Conservation (phyloP, 1,140 invertebrate genomes). For the Apis laboriosa region DNA sequence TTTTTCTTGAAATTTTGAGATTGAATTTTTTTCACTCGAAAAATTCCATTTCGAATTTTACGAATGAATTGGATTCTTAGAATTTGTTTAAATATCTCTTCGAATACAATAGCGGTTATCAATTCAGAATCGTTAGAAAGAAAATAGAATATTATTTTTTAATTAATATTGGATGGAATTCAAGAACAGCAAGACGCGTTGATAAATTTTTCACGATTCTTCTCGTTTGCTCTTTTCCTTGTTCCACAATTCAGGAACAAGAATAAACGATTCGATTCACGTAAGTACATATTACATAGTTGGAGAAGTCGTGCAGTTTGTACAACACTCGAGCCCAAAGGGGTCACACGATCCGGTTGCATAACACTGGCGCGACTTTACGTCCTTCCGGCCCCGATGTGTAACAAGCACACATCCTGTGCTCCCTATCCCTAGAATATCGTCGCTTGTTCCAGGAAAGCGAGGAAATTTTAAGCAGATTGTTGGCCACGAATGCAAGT, state of each 20-base stretch:
- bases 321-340: background rate
- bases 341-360: background rate
- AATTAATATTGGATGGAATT: too few relatives aligned
- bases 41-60: background rate
- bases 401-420: background rate
- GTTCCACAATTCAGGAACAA: background rate
- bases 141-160: too few relatives aligned
- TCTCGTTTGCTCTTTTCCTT: background rate
- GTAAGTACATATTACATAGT: background rate
- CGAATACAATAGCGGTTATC: too few relatives aligned
- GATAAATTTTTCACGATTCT: background rate
- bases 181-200: too few relatives aligned
- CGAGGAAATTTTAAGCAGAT: background rate
- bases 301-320: background rate
- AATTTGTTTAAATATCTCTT: background rate
- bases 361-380: background rate
- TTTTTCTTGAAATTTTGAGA: too few relatives aligned
- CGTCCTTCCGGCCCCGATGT: background rate
- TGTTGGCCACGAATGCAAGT: background rate
- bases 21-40: background rate
- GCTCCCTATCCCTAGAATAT: too few relatives aligned
- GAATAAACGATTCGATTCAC: background rate
- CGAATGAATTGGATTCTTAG: background rate
- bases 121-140: too few relatives aligned
- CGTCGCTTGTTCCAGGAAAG: background rate